phyloP scores from a whole-genome alignment of 2,888 invertebrate species.

The Mimas tiliae region DNA sequence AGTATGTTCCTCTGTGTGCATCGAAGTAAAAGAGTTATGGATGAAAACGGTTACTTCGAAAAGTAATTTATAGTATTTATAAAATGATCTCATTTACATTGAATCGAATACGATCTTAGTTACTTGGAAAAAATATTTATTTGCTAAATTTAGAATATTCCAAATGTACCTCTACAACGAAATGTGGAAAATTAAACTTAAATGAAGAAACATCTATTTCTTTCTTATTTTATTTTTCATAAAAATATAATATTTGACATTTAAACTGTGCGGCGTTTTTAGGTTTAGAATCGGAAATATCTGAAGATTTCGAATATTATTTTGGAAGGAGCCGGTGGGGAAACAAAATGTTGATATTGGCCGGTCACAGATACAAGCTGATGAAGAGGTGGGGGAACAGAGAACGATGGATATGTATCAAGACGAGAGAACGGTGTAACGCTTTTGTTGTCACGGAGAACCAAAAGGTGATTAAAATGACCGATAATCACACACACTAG shows the following conservation, averaged over 20 bases:
- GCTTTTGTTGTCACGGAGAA: slow-evolving; percentile 52
- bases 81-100: slow-evolving; percentile 7
- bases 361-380: slow-evolving; percentile 49
- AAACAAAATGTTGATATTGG: slow-evolving; percentile 51
- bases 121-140: not conserved
- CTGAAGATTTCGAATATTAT: slow-evolving; percentile 42
- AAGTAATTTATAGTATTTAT: slow-evolving; percentile 2
- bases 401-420: slow-evolving; percentile 58
- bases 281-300: slow-evolving; percentile 40
- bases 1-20: not conserved
- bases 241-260: not conserved
- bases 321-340: slow-evolving; percentile 52
- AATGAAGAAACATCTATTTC: not conserved
- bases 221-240: not conserved
- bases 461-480: slow-evolving; percentile 46
- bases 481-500: slow-evolving; percentile 47
- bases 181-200: slow-evolving; percentile 3
- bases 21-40: not conserved
- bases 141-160: not conserved
- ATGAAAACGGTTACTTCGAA: not conserved
- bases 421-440: slow-evolving; percentile 50
- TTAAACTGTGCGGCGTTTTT: slow-evolving; percentile 28
- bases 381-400: slow-evolving; percentile 42
- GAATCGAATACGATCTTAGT: not conserved
- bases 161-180: slow-evolving; percentile 17